Base-by-base conservation (phyloP, 2,888 invertebrate species). In the Drosophila anomalata region DNA sequence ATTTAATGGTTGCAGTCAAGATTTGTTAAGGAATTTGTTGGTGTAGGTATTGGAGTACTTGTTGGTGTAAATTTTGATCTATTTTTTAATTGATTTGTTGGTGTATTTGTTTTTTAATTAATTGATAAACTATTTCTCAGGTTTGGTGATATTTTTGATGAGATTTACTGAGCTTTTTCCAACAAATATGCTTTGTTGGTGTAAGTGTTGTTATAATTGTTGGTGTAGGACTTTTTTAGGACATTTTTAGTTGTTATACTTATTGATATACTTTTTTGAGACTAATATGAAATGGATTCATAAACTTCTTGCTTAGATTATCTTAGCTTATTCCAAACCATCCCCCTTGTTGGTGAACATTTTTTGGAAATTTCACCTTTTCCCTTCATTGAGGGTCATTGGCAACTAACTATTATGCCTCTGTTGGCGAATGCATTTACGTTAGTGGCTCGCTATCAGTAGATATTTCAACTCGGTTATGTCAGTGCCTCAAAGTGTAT, bases 391-490 rank as follows among this genome's bases (percentile, higher is more conserved):
- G 36, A 39, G 67, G 52, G 44, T 63, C 62, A 63, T 44, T 63
- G 62, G 50, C 50, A 50, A 62, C 7, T 29, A 33, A 26, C 4
- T 51, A 36, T 36, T 46, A 20, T 42, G 36, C 44, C 67, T 46
- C 44, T 22, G 22, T 20, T 22, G 20, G 42, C 42, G 11, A 42
- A 20, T 22, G 44, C 12, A 44, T 22, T 22, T 20, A 6, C 11
- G 3, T 4, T 22, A 12, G 44, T 22, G 12, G 22, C 17, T 22
- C 9, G 22, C 63, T 62, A 62, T 62, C 61, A 62, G 63, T 41
- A 22, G 62, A 36, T 14, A 22, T 46, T 61, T 42, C 46, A 61
- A 26, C 14, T 36, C 60, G 47, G 62, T 31, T 61, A 61, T 61
- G 61, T 61, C 61, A 31, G 61, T 39, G 60, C 46, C 39, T 46